Percentiles rank a stretch among this genome's conserved stretches.
Evolutionary conservation across 1,140 invertebrate genomes (phyloP).

Genomic region (Delia radicum): DNA sequence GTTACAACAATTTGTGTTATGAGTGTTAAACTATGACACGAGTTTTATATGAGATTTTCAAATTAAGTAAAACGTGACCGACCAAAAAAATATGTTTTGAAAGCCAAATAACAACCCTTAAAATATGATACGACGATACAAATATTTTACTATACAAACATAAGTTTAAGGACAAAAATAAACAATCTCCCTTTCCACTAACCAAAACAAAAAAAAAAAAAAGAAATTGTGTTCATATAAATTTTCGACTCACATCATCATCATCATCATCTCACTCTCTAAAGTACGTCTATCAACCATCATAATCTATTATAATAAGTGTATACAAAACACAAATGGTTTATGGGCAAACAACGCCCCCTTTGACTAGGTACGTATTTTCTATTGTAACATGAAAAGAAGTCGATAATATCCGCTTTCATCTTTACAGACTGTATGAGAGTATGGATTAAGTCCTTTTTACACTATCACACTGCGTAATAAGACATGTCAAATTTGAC

Average conservation of each 20-base stretch:
- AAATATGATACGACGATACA: neutral
- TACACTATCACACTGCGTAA: no score
- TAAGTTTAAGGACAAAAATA: neutral
- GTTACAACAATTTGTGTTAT: conserved; percentile 4
- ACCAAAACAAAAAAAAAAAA: no score
- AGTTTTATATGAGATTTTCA: conserved; percentile 13
- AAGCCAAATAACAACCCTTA: neutral
- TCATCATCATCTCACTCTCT: no score
- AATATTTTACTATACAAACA: neutral
- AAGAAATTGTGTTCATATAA: no score
- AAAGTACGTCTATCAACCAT: no score
- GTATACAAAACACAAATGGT: neutral
- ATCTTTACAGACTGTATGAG: no score
- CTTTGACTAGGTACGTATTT: neutral
- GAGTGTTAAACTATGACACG: conserved; percentile 8
- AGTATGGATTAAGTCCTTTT: no score
- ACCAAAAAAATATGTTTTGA: neutral
- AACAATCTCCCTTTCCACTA: neutral
- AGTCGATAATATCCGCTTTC: no score
- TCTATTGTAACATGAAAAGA: neutral
- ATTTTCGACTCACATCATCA: no score
- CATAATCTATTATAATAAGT: no score
- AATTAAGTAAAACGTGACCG: conserved; percentile 8
- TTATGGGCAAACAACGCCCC: neutral
- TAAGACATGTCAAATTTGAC: no score